phyloP scores from a whole-genome alignment of 2,797 vertebrate genomes.

The Scolopax bukidnonensis region DNA sequence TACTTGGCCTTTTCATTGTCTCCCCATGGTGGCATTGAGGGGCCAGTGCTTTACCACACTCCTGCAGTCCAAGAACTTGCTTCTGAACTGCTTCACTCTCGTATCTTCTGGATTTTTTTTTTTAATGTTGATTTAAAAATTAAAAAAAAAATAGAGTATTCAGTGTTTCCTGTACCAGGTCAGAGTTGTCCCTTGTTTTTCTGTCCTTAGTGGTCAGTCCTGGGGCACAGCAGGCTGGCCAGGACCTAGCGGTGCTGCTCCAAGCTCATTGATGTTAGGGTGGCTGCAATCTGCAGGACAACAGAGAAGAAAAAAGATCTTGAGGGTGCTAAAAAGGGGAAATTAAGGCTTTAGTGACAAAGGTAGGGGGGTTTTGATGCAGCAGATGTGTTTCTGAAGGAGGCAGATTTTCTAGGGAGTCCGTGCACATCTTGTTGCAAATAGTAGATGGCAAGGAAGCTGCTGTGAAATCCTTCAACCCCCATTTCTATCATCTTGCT shows the following conservation, averaged over 20 bases:
- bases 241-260: not conserved
- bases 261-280: not conserved
- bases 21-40: not conserved
- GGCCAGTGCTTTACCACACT: rapidly evolving
- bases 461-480: not conserved
- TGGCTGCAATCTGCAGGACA: not conserved
- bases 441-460: not conserved
- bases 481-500: not conserved
- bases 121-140: not conserved
- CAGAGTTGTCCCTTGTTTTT: not conserved
- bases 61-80: not conserved
- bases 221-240: not conserved
- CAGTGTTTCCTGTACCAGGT: not conserved
- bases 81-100: not conserved
- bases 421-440: not conserved
- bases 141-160: not conserved
- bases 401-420: not conserved
- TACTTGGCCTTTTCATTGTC: not conserved
- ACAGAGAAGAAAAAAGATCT: not conserved
- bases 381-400: not conserved
- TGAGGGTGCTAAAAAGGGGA: not conserved
- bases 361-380: rapidly evolving
- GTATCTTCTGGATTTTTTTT: not conserved
- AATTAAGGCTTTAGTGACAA: not conserved
- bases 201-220: not conserved